phyloP scores from a whole-genome alignment of 2,888 invertebrate species.

The Cosmopolites sordidus region DNA sequence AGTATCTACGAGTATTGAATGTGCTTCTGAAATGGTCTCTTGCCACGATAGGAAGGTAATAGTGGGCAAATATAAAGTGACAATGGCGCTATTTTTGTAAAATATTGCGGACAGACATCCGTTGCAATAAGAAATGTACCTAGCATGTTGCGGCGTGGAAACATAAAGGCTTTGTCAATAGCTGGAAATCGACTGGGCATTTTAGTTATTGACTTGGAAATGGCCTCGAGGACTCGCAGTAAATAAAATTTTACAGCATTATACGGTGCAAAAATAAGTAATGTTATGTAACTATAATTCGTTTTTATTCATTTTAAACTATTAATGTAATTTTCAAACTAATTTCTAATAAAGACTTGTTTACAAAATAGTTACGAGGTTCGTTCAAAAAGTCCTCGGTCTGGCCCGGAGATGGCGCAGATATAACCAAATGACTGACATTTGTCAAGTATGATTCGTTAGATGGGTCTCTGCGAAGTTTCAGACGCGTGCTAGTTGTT shows the following conservation, averaged over 20 bases:
- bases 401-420: too few relatives aligned
- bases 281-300: too few relatives aligned
- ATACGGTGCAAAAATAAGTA: too few relatives aligned
- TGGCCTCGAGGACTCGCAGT: neutral
- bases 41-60: constrained; percentile 24
- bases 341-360: too few relatives aligned
- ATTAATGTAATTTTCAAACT: too few relatives aligned
- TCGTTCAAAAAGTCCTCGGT: too few relatives aligned
- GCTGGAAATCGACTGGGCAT: constrained; percentile 3
- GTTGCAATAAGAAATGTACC: constrained; percentile 16
- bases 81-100: constrained; percentile 23
- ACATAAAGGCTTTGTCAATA: constrained; percentile 6
- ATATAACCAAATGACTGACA: too few relatives aligned
- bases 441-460: too few relatives aligned
- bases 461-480: too few relatives aligned
- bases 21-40: constrained; percentile 18
- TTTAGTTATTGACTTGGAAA: constrained; percentile 1
- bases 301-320: too few relatives aligned
- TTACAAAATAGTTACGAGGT: too few relatives aligned
- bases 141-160: constrained; percentile 10
- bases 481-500: too few relatives aligned
- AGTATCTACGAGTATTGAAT: constrained; percentile 19
- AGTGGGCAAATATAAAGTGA: constrained; percentile 24
- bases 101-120: constrained; percentile 20
- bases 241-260: neutral